Evolutionary conservation across 1,140 invertebrate genomes (phyloP), one percentile per base, ranked within the genome.

Genomic region (Hestina assimilis): DNA sequence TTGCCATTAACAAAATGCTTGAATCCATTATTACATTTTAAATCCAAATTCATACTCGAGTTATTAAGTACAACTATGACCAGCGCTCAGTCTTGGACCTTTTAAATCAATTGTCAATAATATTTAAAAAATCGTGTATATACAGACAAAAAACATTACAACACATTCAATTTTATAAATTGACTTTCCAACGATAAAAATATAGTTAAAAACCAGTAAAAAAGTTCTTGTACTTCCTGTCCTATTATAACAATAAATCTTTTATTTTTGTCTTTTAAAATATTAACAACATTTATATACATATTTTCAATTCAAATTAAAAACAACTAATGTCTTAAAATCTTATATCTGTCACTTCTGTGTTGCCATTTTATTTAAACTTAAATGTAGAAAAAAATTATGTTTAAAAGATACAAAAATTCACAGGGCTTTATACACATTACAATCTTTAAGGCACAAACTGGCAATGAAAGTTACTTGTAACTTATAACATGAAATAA

Each of bases 61-160:
- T 38, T 38, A 38, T 45, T 46, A 55, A 60, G 50, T 59, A 59
- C 40, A 59, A 45, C 55, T 53, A 69, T 66, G 73, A 82, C 77
- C 75, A 77, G 73, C 63, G 43, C 50, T 83, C 76, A 79, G 76
- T 82, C 79, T 82, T 78, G 41, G 51, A 74, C 56, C 71, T 63
- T 57, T 48, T 50, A 62, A 57, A 71, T 38, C 33, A 38, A 14
- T 72, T 71, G 68, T 74, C 64, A 70, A 69, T 56, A 33, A 57
- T 59, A 50, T 26, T 38, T 47, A 19, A 31, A 31, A 48, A 46
- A 15, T 20, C 46, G 20, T 7, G 2, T 55, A 63, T 61, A 58
- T 63, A 65, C 52, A 60, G 43, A 56, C 53, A 59, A 56, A 59
- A 51, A 53, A 42, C 23, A 46, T 46, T 59, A 59, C 45, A 38